Percentiles rank a stretch among this genome's conserved stretches.
phyloP scores from a whole-genome alignment of 2,888 invertebrate species.

The Plebejus melissa region DNA sequence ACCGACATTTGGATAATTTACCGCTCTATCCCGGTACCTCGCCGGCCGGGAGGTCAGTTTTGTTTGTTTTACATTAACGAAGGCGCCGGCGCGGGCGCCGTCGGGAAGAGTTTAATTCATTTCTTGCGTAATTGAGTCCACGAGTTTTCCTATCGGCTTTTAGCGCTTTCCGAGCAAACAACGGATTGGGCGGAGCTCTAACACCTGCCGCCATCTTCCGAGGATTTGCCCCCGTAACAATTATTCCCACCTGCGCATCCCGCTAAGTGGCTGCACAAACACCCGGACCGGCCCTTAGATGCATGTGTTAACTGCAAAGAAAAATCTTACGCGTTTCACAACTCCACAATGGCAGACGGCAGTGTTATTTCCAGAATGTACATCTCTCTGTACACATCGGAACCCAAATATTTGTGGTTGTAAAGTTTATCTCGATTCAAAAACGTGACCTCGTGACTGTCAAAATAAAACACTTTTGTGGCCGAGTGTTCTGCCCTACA shows the following conservation, averaged over 20 bases:
- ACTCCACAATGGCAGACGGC: background rate
- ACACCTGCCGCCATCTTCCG: constrained; percentile 63
- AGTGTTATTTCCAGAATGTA: background rate
- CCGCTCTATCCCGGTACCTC: constrained; percentile 74
- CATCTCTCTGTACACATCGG: background rate
- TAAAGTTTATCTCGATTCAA: background rate
- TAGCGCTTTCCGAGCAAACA: constrained; percentile 62
- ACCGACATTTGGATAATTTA: constrained; percentile 74
- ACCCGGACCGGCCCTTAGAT: constrained; percentile 32
- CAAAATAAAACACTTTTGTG: constrained; percentile 3
- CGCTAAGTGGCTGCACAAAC: constrained; percentile 51
- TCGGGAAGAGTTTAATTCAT: constrained; percentile 74
- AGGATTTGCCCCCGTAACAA: constrained; percentile 49
- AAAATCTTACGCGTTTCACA: constrained; percentile 13
- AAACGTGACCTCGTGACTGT: background rate
- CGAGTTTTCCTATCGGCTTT: constrained; percentile 54
- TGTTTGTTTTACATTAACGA: constrained; percentile 78
- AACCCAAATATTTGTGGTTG: background rate
- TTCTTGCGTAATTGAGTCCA: constrained; percentile 72
- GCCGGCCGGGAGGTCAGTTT: constrained; percentile 71
- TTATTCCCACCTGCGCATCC: constrained; percentile 54
- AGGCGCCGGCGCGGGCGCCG: constrained; percentile 68
- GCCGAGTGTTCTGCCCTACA: background rate
- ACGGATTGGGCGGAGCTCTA: constrained; percentile 69
- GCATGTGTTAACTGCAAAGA: constrained; percentile 23